Evolutionary conservation across 1,140 invertebrate genomes (phyloP).

Genomic region (Brachionus rubens): DNA sequence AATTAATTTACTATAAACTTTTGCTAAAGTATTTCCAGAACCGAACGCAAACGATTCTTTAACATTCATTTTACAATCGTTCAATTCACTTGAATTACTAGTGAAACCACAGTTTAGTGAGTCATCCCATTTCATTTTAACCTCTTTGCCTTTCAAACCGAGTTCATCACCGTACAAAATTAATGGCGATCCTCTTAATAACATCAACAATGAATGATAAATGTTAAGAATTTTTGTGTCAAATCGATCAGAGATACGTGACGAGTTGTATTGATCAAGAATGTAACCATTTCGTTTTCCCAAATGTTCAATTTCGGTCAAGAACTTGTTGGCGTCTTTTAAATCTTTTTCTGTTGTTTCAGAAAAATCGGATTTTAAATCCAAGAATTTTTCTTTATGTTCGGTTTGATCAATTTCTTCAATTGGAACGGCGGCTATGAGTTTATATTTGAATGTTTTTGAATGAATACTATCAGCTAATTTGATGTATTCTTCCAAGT

Average conservation of each 20-base stretch:
- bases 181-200: slow-evolving; percentile 27
- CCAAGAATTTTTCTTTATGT: neutral
- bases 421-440: neutral
- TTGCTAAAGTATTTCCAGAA: neutral
- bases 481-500: neutral
- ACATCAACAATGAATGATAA: neutral
- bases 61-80: neutral
- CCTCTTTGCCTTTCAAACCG: neutral
- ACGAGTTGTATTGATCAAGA: neutral
- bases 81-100: neutral
- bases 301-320: neutral
- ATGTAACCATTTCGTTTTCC: neutral
- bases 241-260: neutral
- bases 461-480: slow-evolving; percentile 1
- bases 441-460: slow-evolving; percentile 8
- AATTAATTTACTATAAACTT: neutral
- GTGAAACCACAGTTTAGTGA: slow-evolving; percentile 5
- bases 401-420: neutral
- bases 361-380: neutral
- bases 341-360: neutral
- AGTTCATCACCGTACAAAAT: slow-evolving; percentile 42
- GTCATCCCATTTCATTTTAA: slow-evolving; percentile 19
- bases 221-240: neutral
- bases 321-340: neutral
- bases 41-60: neutral